Evolutionary conservation across 35 echinoderm and acorn worm genomes (phyloP).

Genomic region (Strongylocentrotus purpuratus): DNA sequence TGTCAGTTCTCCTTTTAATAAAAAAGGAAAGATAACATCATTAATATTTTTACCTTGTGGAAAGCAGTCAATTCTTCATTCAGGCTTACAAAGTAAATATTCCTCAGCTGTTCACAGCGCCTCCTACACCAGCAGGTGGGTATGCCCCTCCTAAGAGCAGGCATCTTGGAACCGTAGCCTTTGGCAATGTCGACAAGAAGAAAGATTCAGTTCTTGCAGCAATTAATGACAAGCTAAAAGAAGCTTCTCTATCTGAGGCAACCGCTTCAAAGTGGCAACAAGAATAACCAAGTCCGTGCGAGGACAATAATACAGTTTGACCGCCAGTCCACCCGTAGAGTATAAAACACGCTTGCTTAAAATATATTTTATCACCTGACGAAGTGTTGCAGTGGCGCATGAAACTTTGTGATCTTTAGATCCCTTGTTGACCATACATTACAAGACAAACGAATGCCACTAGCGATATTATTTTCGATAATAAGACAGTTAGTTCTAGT

Average conservation of each 20-base stretch:
- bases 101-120: background rate
- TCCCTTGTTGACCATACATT: too few relatives aligned
- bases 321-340: too few relatives aligned
- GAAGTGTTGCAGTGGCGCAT: too few relatives aligned
- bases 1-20: background rate
- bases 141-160: background rate
- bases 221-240: too few relatives aligned
- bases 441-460: too few relatives aligned
- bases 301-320: background rate
- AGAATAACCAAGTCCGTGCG: too few relatives aligned
- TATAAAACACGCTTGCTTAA: too few relatives aligned
- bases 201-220: too few relatives aligned
- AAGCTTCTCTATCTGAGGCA: background rate
- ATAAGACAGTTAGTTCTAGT: background rate
- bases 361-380: too few relatives aligned
- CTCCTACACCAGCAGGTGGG: slow-evolving; percentile 20
- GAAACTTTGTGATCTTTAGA: too few relatives aligned
- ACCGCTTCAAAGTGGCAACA: background rate
- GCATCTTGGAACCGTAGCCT: background rate
- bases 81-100: background rate
- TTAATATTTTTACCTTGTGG: background rate
- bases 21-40: background rate
- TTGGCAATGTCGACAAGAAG: background rate
- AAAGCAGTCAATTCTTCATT: background rate
- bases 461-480: too few relatives aligned